Evolutionary conservation across 2,797 vertebrate species (phyloP), one percentile per base, ranked within the genome.

Genomic region (Sciurus carolinensis): DNA sequence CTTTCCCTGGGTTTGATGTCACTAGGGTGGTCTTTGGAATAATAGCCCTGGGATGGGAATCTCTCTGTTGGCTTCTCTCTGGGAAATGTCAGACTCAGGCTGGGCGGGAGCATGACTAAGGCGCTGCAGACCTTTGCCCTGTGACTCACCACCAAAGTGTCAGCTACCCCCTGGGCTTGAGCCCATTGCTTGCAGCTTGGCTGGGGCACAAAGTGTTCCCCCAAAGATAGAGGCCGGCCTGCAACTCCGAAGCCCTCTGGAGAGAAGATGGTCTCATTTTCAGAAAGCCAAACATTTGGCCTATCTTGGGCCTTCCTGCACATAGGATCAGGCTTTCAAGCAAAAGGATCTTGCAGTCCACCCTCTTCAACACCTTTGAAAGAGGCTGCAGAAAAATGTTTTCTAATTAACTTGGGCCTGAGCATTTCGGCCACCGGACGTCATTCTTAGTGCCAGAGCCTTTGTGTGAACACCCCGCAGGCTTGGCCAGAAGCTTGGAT

Each of bases 21-120:
- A 69, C 90, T 10, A 0, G n/a, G 36, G n/a, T 50, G 76, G 64
- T 77, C 59, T 95, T 76, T 93, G 84, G 83, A 94, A 97, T 98
- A 98, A 95, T 95, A 83, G 95, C 72, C 88, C 69, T 62, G 75
- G 95, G 90, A 66, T 82, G 95, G 52, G 95, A 66, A 95, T n/a
- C 96, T 97, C 95, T 98, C 94, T 94, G 94, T 91, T 84, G 90
- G 94, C 94, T 96, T 98, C 97, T 97, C 97, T 97, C 95, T 98
- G 95, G 94, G 97, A 98, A 98, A 98, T 98, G 98, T 98, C 98
- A 97, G 95, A 93, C 96, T 91, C 96, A 98, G 98, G 98, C 96
- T 98, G 98, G 98, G 98, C 97, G 90, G 87, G 93, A 57, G 26
- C 91, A 96, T 98, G 98, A 98, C 97, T 98, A 97, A 98, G 98